Conservation (phyloP, 2,113 vertebrate species). For the Larimichthys crocea region DNA sequence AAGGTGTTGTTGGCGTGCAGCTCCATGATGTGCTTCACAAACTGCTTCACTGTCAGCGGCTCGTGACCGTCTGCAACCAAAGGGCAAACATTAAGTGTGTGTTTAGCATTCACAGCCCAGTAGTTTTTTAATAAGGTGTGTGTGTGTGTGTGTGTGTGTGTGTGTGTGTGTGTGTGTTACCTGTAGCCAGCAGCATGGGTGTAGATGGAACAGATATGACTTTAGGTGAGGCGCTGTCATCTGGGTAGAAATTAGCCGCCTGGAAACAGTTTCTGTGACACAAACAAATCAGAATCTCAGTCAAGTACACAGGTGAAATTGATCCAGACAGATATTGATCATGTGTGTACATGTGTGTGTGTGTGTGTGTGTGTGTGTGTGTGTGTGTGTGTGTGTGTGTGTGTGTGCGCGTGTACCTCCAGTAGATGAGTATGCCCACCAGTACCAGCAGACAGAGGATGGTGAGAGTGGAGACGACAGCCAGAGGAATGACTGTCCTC, state of each 20-base stretch:
- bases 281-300: background rate
- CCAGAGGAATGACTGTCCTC: slow-evolving; percentile 94
- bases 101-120: background rate
- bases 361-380: slow-evolving; percentile 56
- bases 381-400: slow-evolving; percentile 29
- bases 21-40: slow-evolving; percentile 94
- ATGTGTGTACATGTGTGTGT: slow-evolving; percentile 67
- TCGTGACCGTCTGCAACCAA: slow-evolving; percentile 91
- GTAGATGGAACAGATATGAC: slow-evolving; percentile 91
- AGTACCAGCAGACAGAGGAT: slow-evolving; percentile 96
- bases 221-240: slow-evolving; percentile 92
- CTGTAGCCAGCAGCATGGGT: slow-evolving; percentile 91
- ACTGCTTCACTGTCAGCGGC: slow-evolving; percentile 95
- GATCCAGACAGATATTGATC: background rate
- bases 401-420: slow-evolving; percentile 88
- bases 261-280: slow-evolving; percentile 94
- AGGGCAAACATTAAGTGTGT: background rate
- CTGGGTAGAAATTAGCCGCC: slow-evolving; percentile 95
- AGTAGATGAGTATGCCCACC: slow-evolving; percentile 98
- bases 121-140: background rate
- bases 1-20: slow-evolving; percentile 94
- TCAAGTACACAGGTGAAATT: background rate
- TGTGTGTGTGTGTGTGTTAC: slow-evolving; percentile 75
- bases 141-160: background rate
- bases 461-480: slow-evolving; percentile 95